A percentile compares a stretch with the other conserved stretches of the same genome.
phyloP scores from a whole-genome alignment of 1,140 invertebrate species.

The Eriocheir sinensis region DNA sequence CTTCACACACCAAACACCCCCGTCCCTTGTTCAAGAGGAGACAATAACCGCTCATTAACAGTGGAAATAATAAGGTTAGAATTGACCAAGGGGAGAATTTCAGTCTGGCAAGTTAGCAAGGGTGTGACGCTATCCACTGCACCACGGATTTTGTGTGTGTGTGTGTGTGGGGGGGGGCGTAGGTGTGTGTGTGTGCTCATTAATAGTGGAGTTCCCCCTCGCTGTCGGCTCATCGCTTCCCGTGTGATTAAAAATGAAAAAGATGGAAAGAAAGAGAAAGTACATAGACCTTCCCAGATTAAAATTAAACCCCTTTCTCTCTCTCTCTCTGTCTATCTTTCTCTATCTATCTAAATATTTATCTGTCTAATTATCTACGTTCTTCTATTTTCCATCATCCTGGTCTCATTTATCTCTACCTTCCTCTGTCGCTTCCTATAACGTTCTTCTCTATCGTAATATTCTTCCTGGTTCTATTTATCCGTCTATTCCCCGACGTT shows the following conservation, averaged over 20 bases:
- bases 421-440: background rate
- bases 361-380: too few relatives aligned
- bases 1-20: too few relatives aligned
- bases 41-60: too few relatives aligned
- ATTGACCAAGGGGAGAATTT: background rate
- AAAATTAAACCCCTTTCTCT: background rate
- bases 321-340: background rate
- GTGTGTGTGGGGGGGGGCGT: background rate
- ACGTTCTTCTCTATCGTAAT: background rate
- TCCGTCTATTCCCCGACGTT: background rate
- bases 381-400: background rate
- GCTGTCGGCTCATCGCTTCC: background rate
- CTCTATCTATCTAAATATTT: background rate
- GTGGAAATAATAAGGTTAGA: too few relatives aligned
- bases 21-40: too few relatives aligned
- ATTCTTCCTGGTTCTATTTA: too few relatives aligned
- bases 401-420: background rate
- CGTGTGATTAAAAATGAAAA: conserved; percentile 17
- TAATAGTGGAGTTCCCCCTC: background rate
- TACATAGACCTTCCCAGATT: conserved; percentile 4
- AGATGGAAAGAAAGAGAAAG: background rate
- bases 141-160: background rate
- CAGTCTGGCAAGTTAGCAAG: background rate
- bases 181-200: background rate
- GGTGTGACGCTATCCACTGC: too few relatives aligned